Evolutionary conservation across 1,140 invertebrate species (phyloP), one percentile per base, ranked within the genome.

Genomic region (Drosophila albomicans): DNA sequence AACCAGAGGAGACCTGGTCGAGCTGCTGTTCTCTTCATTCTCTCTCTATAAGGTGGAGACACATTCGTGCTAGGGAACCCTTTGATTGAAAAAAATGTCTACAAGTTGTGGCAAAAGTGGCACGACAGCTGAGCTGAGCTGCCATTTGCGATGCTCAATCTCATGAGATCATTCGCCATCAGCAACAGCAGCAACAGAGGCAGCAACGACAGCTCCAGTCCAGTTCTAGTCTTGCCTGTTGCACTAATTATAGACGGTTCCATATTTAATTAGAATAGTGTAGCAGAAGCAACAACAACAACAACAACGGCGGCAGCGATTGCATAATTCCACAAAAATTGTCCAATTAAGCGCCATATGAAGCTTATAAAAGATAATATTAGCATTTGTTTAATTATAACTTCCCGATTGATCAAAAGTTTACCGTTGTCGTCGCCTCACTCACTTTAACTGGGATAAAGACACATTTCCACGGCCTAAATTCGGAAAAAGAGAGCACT

Each of bases 1-100:
- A 51, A 13, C 25, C 58, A 10, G 62, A 13, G 49, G 62, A 13
- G 49, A 5, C 11, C 16, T 51, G 43, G 16, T 38, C 11, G 4
- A 56, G 59, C 16, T 38, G 35, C 28, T 48, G 35, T 25, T 25
- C 20, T 25, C 35, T 38, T 8, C 35, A 10, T 38, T 15, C 20
- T 49, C 7, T 10, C n/a, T 10, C 25, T 28, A 25, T 52, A n/a
- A 32, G 62, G 35, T 38, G 35, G 56, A 49, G 56, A 73, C 63
- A 74, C 64, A 68, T 74, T 68, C 71, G 65, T 74, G 65, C 71
- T 11, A 52, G 49, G 49, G 20, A 74, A 56, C 64, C 56, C 64
- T 69, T 74, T 69, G 54, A 69, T 74, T 69, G 56, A 52, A 73
- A 49, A 61, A 69, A 68, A 61, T 57, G 48, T 61, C 25, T 35